phyloP scores from a whole-genome alignment of 2,888 invertebrate species.

The Petrolisthes manimaculis region DNA sequence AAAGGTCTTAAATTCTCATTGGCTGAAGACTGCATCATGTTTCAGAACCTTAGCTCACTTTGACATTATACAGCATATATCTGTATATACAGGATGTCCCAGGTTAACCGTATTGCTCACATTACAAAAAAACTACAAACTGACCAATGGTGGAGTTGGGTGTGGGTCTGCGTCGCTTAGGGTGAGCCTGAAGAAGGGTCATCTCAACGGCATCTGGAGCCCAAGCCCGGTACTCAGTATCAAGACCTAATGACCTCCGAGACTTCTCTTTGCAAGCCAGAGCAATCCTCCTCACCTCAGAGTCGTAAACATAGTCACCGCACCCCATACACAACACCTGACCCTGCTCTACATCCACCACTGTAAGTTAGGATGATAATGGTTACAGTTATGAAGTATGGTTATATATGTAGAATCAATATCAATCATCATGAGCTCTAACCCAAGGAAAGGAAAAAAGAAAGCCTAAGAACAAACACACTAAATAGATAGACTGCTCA shows the following conservation, averaged over 20 bases:
- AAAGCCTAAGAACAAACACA: too few relatives aligned
- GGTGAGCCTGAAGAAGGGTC: conserved; percentile 80
- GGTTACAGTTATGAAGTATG: too few relatives aligned
- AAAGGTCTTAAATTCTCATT: too few relatives aligned
- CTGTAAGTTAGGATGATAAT: conserved; percentile 69
- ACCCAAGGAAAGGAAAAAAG: neutral
- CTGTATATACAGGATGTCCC: too few relatives aligned
- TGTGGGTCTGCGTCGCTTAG: conserved; percentile 83
- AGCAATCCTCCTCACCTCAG: conserved; percentile 74
- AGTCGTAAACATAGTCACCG: conserved; percentile 91
- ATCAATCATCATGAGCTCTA: neutral
- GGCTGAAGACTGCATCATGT: too few relatives aligned
- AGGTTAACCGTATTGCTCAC: too few relatives aligned
- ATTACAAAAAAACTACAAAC: neutral
- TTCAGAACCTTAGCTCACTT: too few relatives aligned
- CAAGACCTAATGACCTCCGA: conserved; percentile 68
- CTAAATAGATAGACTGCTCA: too few relatives aligned
- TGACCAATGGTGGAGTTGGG: conserved; percentile 84
- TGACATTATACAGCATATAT: too few relatives aligned
- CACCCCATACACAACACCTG: conserved; percentile 91
- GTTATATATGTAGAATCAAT: neutral
- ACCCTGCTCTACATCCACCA: conserved; percentile 89
- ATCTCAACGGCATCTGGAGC: conserved; percentile 83
- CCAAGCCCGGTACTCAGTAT: conserved; percentile 79
- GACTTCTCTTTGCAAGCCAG: conserved; percentile 61